These are phyloP conservation scores for Gymnocypris eckloni DNA, from an alignment of 2,797 vertebrate genomes.

Conservation along the genomic window DNA sequence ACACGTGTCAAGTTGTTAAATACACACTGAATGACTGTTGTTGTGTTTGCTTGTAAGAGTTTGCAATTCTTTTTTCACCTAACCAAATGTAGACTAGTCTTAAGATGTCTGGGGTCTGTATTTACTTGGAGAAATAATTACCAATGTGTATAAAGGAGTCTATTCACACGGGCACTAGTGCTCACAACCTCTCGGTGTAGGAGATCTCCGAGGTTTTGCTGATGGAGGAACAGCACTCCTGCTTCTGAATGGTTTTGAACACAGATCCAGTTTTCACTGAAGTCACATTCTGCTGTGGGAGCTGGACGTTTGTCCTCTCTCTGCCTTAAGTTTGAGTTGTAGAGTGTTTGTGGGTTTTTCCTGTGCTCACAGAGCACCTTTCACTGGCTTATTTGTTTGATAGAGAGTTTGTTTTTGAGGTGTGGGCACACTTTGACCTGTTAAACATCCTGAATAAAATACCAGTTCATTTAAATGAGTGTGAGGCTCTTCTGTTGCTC, in stretches of 20 bases:
- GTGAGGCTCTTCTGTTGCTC: constrained; percentile 12
- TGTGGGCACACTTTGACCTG: constrained; percentile 51
- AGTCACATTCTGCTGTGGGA: constrained; percentile 62
- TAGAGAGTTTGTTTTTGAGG: constrained; percentile 53
- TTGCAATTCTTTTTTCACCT: constrained; percentile 24
- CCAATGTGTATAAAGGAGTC: constrained; percentile 34
- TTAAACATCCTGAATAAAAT: constrained; percentile 59
- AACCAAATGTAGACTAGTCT: constrained; percentile 39
- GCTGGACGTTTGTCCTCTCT: constrained; percentile 36
- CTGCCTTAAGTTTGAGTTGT: constrained; percentile 57
- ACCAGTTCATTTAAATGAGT: constrained; percentile 47
- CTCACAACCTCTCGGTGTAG: constrained; percentile 5
- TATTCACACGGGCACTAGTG: constrained; percentile 46
- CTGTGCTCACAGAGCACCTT: constrained; percentile 57
- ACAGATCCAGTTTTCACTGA: constrained; percentile 33
- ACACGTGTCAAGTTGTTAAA: constrained; percentile 25
- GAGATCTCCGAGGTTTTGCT: neutral
- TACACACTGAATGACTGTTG: constrained; percentile 52
- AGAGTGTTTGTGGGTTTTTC: constrained; percentile 52
- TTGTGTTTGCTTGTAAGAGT: constrained; percentile 11
- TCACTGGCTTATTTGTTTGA: constrained; percentile 57
- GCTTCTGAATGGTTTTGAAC: constrained; percentile 28
- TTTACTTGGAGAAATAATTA: constrained; percentile 41
- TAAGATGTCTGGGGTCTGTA: constrained; percentile 36
- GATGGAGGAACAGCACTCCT: neutral